phyloP scores from a whole-genome alignment of 2,797 vertebrate genomes.

The Darevskia mixta region DNA sequence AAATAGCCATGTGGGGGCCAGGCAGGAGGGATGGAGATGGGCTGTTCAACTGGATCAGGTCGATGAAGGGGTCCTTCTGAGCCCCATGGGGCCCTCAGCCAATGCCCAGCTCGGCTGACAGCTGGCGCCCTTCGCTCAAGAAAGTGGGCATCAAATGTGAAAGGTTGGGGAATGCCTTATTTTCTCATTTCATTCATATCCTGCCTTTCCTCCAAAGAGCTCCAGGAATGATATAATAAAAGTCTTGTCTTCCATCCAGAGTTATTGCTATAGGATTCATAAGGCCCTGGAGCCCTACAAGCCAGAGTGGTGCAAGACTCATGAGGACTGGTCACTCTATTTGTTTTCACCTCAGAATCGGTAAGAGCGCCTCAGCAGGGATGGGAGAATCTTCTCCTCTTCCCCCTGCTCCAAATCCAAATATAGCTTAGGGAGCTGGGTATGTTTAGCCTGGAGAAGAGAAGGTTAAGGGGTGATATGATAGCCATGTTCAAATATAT shows the following conservation, averaged over 20 bases:
- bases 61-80: too few species aligned
- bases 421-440: too few species aligned
- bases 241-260: slow-evolving; percentile 78
- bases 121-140: not conserved
- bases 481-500: too few species aligned
- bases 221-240: slow-evolving; percentile 60
- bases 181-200: not conserved
- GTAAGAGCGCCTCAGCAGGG: slow-evolving; percentile 77
- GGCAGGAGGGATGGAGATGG: too few species aligned
- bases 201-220: not conserved
- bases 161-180: not conserved
- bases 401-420: too few species aligned
- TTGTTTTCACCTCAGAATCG: slow-evolving; percentile 92
- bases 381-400: fast-evolving
- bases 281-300: slow-evolving; percentile 87
- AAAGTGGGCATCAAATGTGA: not conserved
- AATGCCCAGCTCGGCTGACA: not conserved
- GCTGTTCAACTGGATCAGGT: too few species aligned
- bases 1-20: too few species aligned
- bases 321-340: slow-evolving; percentile 93
- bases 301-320: slow-evolving; percentile 92
- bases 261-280: slow-evolving; percentile 86
- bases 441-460: too few species aligned
- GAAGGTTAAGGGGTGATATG: too few species aligned
- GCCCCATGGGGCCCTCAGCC: too few species aligned